Evolutionary conservation across 1,140 invertebrate genomes (phyloP).

Genomic region (Holcopasites calliopsidis): DNA sequence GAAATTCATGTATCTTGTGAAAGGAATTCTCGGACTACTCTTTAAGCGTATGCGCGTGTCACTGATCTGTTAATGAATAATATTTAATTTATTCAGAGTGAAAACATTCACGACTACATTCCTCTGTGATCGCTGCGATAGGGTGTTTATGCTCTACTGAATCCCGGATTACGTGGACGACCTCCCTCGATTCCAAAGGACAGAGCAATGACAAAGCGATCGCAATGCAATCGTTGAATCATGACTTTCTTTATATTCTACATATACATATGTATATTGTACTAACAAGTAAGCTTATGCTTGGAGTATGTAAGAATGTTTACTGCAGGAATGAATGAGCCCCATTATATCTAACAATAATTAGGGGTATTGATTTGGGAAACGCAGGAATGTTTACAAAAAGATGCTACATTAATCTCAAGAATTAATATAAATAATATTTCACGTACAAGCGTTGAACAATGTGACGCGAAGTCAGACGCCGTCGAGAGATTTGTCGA

Average conservation of each 20-base stretch:
- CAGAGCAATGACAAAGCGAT: not conserved
- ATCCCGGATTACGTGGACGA: constrained; percentile 22
- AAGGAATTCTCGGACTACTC: constrained; percentile 9
- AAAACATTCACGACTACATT: constrained; percentile 27
- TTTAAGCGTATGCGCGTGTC: not conserved
- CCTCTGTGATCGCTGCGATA: constrained; percentile 25
- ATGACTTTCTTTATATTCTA: not conserved
- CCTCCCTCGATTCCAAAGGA: constrained; percentile 12
- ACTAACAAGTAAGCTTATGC: no score
- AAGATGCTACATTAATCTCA: no score
- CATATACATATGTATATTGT: no score
- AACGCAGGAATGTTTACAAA: no score
- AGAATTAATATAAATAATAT: no score
- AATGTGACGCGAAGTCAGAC: no score
- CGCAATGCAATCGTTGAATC: constrained; percentile 9
- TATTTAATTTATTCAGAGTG: constrained; percentile 25
- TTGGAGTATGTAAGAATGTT: no score
- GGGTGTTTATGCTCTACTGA: constrained; percentile 28
- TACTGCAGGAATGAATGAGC: no score
- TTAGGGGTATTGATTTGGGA: no score
- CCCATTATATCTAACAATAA: no score
- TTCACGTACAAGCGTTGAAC: no score
- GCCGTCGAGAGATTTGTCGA: no score
- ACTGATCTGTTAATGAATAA: constrained; percentile 18
- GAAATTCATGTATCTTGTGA: not conserved